Conservation (phyloP, 1,140 invertebrate species). For the Onthophagus taurus region DNA sequence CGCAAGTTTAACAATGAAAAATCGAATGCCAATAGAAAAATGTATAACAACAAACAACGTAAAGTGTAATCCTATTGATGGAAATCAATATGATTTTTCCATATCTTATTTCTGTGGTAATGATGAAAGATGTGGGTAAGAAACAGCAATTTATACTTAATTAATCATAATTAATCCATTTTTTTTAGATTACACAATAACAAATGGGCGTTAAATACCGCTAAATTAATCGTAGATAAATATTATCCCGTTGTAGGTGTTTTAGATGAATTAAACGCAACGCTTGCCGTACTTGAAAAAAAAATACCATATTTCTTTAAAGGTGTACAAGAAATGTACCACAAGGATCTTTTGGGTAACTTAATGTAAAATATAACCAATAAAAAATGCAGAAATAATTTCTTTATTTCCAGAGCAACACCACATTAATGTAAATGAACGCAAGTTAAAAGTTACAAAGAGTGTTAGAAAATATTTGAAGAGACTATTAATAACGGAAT, state of each 20-base stretch:
- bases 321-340: conserved; percentile 45
- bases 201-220: conserved; percentile 49
- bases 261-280: conserved; percentile 53
- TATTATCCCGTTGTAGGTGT: conserved; percentile 58
- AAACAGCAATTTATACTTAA: conserved; percentile 11
- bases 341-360: conserved; percentile 46
- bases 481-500: conserved; percentile 42
- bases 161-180: conserved; percentile 6
- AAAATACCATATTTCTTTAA: conserved; percentile 51
- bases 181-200: conserved; percentile 49
- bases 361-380: conserved; percentile 14
- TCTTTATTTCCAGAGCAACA: conserved; percentile 31
- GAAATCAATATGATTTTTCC: conserved; percentile 39
- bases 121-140: conserved; percentile 49
- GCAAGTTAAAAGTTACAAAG: conserved; percentile 26
- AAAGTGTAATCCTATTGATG: conserved; percentile 24
- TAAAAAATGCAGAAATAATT: conserved; percentile 7
- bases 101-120: conserved; percentile 62
- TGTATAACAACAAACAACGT: conserved; percentile 5
- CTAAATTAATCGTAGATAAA: conserved; percentile 53
- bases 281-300: conserved; percentile 47
- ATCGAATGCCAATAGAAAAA: conserved; percentile 6
- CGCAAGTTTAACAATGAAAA: conserved; percentile 9
- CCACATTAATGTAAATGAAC: conserved; percentile 30
- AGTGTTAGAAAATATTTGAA: conserved; percentile 32